Conservation (phyloP, 2,113 vertebrate genomes). For the Nematolebias whitei region DNA sequence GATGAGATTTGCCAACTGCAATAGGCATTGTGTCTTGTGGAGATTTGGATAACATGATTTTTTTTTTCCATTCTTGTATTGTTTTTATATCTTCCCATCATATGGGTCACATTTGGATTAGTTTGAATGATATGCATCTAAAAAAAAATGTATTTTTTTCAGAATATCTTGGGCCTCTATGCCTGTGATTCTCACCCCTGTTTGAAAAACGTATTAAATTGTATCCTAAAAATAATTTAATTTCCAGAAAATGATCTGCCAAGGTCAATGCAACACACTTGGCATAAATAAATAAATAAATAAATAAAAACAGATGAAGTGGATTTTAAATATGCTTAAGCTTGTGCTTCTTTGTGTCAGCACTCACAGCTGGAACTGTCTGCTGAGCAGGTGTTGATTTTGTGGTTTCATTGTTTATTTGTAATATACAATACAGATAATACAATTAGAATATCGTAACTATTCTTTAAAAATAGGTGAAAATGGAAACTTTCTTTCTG, state of each 20-base stretch:
- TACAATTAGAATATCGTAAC: too few species aligned
- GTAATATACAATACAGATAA: too few species aligned
- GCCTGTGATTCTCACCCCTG: neutral
- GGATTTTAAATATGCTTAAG: conserved; percentile 32
- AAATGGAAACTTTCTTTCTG: neutral
- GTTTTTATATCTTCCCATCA: conserved; percentile 28
- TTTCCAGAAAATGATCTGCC: conserved; percentile 26
- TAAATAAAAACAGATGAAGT: conserved; percentile 29
- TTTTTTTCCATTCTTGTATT: conserved; percentile 12
- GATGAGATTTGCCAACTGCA: conserved; percentile 14
- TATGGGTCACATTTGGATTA: conserved; percentile 26
- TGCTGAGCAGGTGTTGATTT: conserved; percentile 14
- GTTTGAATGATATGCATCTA: conserved; percentile 15
- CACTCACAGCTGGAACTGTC: conserved; percentile 3
- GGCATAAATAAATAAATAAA: too few species aligned
- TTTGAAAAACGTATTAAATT: neutral
- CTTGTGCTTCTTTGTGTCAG: conserved; percentile 1
- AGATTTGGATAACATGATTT: conserved; percentile 28
- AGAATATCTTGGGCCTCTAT: neutral
- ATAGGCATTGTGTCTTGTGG: conserved; percentile 17
- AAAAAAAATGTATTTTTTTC: conserved; percentile 10
- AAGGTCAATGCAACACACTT: conserved; percentile 20
- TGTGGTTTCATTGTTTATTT: neutral
- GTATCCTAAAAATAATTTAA: conserved; percentile 21
- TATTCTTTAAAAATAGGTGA: too few species aligned